Evolutionary conservation across 2,888 invertebrate species (phyloP).

Genomic region (Sinotaia quadrata): DNA sequence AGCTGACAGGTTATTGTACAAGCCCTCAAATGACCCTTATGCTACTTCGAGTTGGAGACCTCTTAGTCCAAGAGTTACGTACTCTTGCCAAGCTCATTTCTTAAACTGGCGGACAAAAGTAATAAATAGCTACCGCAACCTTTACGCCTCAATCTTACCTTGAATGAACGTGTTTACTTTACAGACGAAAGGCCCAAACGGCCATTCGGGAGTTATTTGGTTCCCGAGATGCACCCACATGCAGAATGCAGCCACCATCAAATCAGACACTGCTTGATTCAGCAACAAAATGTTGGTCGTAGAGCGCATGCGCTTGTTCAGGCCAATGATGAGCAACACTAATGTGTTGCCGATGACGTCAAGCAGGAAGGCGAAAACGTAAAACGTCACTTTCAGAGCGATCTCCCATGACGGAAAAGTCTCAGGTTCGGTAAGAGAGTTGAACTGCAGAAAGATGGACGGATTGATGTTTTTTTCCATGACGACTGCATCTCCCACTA

Average conservation of each 20-base stretch:
- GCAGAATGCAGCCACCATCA: conserved; percentile 62
- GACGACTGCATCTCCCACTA: conserved; percentile 10
- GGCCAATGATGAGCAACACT: conserved; percentile 55
- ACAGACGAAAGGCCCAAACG: conserved; percentile 60
- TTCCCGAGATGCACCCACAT: conserved; percentile 68
- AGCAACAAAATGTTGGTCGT: conserved; percentile 60
- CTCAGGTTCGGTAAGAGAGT: conserved; percentile 25
- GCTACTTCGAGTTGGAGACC: no score
- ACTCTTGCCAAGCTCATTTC: no score
- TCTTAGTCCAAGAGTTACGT: no score
- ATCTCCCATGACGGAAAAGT: conserved; percentile 46
- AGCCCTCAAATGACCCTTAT: no score
- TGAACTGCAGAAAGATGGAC: conserved; percentile 22
- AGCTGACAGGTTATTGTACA: no score
- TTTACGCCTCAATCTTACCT: conserved; percentile 45
- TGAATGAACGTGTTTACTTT: conserved; percentile 62
- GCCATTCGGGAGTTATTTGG: conserved; percentile 55
- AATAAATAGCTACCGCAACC: no score
- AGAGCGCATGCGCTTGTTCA: conserved; percentile 56
- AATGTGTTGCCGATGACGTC: conserved; percentile 60
- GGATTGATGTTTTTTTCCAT: conserved; percentile 6
- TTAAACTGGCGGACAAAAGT: no score
- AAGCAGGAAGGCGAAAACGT: conserved; percentile 52
- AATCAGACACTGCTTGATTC: conserved; percentile 63
- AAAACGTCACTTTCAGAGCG: conserved; percentile 56